Evolutionary conservation across 2,797 vertebrate species (phyloP).

Genomic region (Enteromius paludinosus): DNA sequence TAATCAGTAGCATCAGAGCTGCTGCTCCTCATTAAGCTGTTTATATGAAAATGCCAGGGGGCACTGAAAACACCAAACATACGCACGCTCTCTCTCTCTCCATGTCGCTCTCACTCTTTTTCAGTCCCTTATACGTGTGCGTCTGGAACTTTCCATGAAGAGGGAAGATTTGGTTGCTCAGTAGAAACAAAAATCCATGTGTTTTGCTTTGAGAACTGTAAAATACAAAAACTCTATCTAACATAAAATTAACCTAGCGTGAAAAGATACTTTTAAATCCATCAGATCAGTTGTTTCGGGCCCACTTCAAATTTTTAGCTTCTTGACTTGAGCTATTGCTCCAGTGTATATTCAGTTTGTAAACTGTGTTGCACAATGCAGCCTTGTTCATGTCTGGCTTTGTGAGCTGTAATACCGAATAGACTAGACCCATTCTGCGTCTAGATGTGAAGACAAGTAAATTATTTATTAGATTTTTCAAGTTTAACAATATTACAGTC

Average conservation of each 20-base stretch:
- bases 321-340: not conserved
- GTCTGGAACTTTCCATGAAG: conserved; percentile 21
- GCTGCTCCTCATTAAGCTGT: conserved; percentile 53
- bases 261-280: not conserved
- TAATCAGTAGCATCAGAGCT: conserved; percentile 62
- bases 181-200: not conserved
- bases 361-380: not conserved
- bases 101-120: conserved; percentile 12
- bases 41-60: conserved; percentile 59
- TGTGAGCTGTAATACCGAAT: not conserved
- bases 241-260: not conserved
- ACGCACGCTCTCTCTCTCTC: not conserved
- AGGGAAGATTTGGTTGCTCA: not conserved
- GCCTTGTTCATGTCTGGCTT: not conserved
- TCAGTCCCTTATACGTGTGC: conserved; percentile 3
- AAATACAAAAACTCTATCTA: not conserved
- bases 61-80: conserved; percentile 37
- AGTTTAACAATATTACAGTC: not conserved
- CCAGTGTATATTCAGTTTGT: not conserved
- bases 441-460: not conserved
- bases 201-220: not conserved
- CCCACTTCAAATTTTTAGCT: not conserved
- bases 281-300: not conserved
- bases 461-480: not conserved
- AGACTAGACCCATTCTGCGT: not conserved